A percentile compares a stretch with the other conserved stretches of the same genome.
Conservation (phyloP, 2,888 invertebrate species). For the Xylota segnis region DNA sequence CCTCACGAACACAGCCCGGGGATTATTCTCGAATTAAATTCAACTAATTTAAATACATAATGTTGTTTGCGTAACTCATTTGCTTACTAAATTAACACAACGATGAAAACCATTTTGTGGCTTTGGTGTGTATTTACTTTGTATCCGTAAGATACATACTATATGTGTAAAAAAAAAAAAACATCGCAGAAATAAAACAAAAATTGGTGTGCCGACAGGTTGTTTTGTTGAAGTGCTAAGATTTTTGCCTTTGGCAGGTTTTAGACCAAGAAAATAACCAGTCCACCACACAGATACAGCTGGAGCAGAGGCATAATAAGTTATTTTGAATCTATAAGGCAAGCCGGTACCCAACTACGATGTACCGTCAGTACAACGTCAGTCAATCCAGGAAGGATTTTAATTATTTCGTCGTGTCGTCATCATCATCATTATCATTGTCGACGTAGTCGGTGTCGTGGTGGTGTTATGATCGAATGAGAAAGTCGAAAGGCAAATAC, state of each 20-base stretch:
- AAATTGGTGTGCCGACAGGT: conserved; percentile 33
- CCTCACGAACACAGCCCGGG: conserved; percentile 1
- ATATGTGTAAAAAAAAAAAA: neutral
- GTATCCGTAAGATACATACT: conserved; percentile 48
- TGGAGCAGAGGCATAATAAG: neutral
- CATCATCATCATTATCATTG: neutral
- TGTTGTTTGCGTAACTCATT: conserved; percentile 66
- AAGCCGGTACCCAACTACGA: conserved; percentile 19
- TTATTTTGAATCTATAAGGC: conserved; percentile 26
- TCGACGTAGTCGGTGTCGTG: too few species aligned
- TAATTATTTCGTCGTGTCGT: conserved; percentile 52
- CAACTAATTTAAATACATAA: conserved; percentile 61
- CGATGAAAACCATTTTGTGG: conserved; percentile 25
- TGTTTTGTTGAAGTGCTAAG: conserved; percentile 37
- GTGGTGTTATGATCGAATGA: conserved; percentile 50
- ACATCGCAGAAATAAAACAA: conserved; percentile 19
- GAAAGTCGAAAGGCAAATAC: conserved; percentile 63
- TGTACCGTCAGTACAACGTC: neutral
- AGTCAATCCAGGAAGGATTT: conserved; percentile 62
- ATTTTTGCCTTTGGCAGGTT: conserved; percentile 29
- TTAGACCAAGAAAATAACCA: conserved; percentile 48
- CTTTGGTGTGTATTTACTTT: conserved; percentile 29
- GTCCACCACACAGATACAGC: conserved; percentile 9
- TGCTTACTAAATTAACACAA: conserved; percentile 54
- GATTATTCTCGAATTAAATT: conserved; percentile 47